Evolutionary conservation across 2,113 vertebrate species (phyloP).

Genomic region (Sialia sialis): DNA sequence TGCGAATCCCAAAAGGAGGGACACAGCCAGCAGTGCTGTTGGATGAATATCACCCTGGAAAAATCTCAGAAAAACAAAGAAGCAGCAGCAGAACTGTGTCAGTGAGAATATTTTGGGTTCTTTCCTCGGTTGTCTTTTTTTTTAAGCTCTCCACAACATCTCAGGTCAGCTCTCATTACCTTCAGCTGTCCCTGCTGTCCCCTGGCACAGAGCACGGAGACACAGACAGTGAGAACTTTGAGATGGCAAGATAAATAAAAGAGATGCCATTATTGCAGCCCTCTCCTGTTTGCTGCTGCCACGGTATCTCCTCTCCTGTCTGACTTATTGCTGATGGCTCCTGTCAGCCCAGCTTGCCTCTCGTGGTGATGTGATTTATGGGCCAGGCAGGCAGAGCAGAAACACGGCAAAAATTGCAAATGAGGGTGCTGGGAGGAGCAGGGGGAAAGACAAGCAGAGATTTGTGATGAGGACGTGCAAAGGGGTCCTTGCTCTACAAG

Average conservation of each 20-base stretch:
- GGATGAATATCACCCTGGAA: not conserved
- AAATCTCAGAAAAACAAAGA: not conserved
- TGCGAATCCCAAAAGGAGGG: not conserved
- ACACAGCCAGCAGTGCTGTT: not conserved
- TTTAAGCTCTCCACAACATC: not conserved
- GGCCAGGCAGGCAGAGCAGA: not conserved
- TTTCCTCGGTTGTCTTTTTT: not conserved
- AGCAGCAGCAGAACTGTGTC: not conserved
- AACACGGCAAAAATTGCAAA: slow-evolving; percentile 23
- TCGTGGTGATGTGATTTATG: not conserved
- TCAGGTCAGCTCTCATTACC: slow-evolving; percentile 28
- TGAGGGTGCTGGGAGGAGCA: not conserved
- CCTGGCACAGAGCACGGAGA: not conserved
- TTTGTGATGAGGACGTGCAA: not conserved
- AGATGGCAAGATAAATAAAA: slow-evolving; percentile 39
- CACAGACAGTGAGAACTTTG: not conserved
- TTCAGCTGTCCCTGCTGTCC: not conserved
- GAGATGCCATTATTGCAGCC: slow-evolving; percentile 23
- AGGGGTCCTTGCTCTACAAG: not conserved
- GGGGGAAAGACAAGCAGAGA: not conserved
- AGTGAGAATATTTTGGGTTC: not conserved
- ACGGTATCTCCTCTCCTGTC: not conserved
- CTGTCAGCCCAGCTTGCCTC: slow-evolving; percentile 35
- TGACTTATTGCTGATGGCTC: slow-evolving; percentile 53
- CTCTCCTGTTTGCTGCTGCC: slow-evolving; percentile 33